Evolutionary conservation across 2,888 invertebrate species (phyloP).

Genomic region (Neoaliturus tenellus): DNA sequence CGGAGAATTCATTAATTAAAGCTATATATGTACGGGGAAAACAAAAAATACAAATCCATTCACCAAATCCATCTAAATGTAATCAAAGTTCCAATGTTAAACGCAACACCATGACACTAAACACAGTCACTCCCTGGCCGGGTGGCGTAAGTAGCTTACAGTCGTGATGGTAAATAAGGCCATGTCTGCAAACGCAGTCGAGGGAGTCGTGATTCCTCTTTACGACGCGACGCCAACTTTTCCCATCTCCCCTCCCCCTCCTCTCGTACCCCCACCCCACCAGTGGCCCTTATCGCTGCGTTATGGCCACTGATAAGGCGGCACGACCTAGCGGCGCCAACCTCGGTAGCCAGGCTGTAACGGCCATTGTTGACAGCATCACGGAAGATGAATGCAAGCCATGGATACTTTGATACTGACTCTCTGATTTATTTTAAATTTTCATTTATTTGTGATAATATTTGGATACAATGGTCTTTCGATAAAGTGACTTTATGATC

Average conservation of each 20-base stretch:
- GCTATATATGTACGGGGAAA: no score
- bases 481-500: no score
- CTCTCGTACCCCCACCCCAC: neutral
- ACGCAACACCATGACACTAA: neutral
- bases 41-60: no score
- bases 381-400: no score
- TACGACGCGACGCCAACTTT: slow-evolving; percentile 50
- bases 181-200: slow-evolving; percentile 40
- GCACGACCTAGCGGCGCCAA: neutral
- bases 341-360: neutral
- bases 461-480: no score
- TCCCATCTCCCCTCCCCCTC: slow-evolving; percentile 1
- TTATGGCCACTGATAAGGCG: slow-evolving; percentile 34
- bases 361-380: neutral
- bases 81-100: no score
- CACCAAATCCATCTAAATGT: no score
- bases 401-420: no score
- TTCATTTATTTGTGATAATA: no score
- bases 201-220: slow-evolving; percentile 49
- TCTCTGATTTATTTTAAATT: no score
- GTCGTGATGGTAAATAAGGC: slow-evolving; percentile 32
- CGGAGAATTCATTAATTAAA: no score
- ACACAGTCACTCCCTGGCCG: neutral
- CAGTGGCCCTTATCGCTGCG: slow-evolving; percentile 20
- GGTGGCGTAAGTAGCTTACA: slow-evolving; percentile 8